Evolutionary conservation across 2,113 vertebrate genomes (phyloP), one percentile per base, ranked within the genome.

Genomic region (Dasyprocta punctata): DNA sequence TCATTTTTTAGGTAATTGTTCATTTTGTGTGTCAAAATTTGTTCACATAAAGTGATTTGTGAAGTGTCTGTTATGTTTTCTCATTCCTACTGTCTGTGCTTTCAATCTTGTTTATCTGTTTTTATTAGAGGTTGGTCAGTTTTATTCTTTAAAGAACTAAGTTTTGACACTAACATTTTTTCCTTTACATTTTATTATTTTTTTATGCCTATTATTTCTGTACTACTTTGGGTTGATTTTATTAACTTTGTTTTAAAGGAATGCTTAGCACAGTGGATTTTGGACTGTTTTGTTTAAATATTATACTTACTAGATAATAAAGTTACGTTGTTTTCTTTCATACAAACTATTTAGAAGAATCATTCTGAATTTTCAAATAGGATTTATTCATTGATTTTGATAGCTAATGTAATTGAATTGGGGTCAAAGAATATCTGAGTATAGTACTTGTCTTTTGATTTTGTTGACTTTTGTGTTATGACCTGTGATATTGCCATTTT

Each of bases 151-250:
- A n/a, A 61, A 92, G 65, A 90, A 65, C 67, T 13, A 30, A 63
- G 33, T 94, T 96, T 95, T 92, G 56, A 49, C 38, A 65, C 67
- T 47, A 78, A 95, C 52, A 81, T 88, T 61, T 26, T 77, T 92
- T 67, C 44, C 49, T 86, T 77, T 86, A 36, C 26, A 14, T 87
- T 58, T 84, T 11, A 19, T 88, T 83, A 69, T 38, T 81, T 52
- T 86, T 61, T 28, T 85, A 47, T 26, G 36, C 19, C 24, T 52
- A 0, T 49, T 82, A 78, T 82, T 85, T 95, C 14, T 54, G 38
- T 56, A 88, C 3, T 61, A 78, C 58, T 86, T 85, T 22, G 10
- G 36, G 16, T 92, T 89, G 71, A 47, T 86, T 73, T 87, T 86
- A 69, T n/a, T 83, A 49, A 54, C 17, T 36, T 60, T 81, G n/a